Percentiles rank a stretch among this genome's conserved stretches.
Conservation (phyloP, 2,113 vertebrate species). For the Trematomus loennbergii region DNA sequence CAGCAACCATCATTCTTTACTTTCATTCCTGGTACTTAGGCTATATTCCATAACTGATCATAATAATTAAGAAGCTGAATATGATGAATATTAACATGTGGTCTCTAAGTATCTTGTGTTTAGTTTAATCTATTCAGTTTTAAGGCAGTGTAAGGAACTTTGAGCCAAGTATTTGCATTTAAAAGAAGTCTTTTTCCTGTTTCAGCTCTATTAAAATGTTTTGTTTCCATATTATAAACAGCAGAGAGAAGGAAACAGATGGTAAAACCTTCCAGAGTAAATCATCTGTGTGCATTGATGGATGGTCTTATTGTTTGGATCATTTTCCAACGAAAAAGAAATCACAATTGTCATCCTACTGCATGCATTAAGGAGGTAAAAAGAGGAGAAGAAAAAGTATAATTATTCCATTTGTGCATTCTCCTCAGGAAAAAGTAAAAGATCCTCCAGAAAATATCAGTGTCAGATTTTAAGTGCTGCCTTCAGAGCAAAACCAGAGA, state of each 20-base stretch:
- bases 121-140: background rate
- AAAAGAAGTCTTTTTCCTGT: background rate
- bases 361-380: background rate
- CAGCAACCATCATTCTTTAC: too few species aligned
- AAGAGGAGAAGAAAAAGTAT: background rate
- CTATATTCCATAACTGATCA: too few species aligned
- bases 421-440: conserved; percentile 8
- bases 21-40: too few species aligned
- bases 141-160: background rate
- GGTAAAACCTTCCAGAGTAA: background rate
- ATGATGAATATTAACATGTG: too few species aligned
- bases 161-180: background rate
- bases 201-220: background rate
- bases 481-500: conserved; percentile 10
- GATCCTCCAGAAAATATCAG: background rate
- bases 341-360: background rate
- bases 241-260: background rate
- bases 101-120: too few species aligned
- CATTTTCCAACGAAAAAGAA: background rate
- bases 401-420: conserved; percentile 3
- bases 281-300: background rate
- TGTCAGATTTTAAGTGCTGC: conserved; percentile 27
- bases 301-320: background rate
- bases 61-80: too few species aligned
- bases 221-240: background rate